Evolutionary conservation across 2,888 invertebrate genomes (phyloP).

Genomic region (Aleiodes leptofemur): DNA sequence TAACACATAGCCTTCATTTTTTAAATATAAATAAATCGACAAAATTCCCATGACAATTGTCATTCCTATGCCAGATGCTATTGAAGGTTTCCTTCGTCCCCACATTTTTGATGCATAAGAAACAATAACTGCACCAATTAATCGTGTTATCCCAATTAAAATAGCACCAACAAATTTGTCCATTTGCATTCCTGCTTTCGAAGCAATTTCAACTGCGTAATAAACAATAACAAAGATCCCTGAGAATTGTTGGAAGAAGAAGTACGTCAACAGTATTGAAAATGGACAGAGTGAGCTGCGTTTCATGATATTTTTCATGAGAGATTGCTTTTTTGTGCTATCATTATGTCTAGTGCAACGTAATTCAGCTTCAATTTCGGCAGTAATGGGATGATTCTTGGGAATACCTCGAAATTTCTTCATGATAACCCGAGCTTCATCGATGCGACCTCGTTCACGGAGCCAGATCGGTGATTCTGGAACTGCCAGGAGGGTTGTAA

Average conservation of each 20-base stretch:
- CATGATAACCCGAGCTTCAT: conserved; percentile 75
- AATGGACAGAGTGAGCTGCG: conserved; percentile 76
- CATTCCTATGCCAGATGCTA: conserved; percentile 79
- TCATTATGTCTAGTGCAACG: conserved; percentile 54
- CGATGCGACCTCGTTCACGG: conserved; percentile 74
- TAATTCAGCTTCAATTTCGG: conserved; percentile 60
- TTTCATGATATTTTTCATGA: conserved; percentile 66
- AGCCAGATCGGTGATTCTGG: conserved; percentile 79
- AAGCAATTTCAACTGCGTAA: conserved; percentile 78
- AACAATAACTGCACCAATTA: conserved; percentile 74
- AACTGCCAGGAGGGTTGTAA: conserved; percentile 72
- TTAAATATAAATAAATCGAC: conserved; percentile 73
- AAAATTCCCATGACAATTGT: conserved; percentile 77
- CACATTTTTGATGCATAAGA: conserved; percentile 76
- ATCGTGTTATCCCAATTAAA: conserved; percentile 76
- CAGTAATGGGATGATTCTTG: conserved; percentile 52
- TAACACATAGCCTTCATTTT: conserved; percentile 62
- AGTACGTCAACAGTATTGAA: conserved; percentile 75
- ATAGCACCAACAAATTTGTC: conserved; percentile 77
- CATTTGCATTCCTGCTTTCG: conserved; percentile 75
- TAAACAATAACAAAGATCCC: conserved; percentile 78
- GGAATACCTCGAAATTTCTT: conserved; percentile 74
- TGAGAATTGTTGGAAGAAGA: conserved; percentile 79
- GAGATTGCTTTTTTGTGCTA: conserved; percentile 51
- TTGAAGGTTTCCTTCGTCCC: conserved; percentile 79